A percentile compares a stretch with the other conserved stretches of the same genome.
phyloP scores from a whole-genome alignment of 2,113 vertebrate genomes.

The Alaudala cheleensis region DNA sequence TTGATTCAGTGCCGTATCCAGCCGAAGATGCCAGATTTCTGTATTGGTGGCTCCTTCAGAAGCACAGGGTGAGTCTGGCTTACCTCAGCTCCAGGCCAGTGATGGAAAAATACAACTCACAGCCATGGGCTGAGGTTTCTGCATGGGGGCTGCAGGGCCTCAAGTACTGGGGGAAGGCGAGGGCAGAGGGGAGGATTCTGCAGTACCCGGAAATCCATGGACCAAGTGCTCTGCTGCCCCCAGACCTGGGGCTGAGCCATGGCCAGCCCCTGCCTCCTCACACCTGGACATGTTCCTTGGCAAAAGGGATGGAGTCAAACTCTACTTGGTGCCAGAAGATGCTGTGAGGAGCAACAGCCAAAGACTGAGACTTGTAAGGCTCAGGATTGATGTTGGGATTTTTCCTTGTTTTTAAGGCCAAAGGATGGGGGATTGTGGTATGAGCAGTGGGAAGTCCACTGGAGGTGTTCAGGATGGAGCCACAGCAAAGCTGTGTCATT shows the following conservation, averaged over 20 bases:
- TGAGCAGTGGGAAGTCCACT: not conserved
- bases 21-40: not conserved
- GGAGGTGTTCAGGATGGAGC: not conserved
- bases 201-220: not conserved
- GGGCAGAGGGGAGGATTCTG: not conserved
- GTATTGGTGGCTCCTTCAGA: not conserved
- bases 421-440: not conserved
- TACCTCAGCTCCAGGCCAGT: not conserved
- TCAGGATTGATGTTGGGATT: not conserved
- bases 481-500: not conserved
- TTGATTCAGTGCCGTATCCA: rapidly evolving
- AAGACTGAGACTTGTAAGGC: not conserved
- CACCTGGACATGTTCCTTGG: not conserved
- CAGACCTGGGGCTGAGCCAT: no score
- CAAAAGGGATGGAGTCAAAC: not conserved
- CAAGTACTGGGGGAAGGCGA: no score
- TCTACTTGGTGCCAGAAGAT: not conserved
- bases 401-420: not conserved
- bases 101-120: not conserved
- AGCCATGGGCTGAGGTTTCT: not conserved
- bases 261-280: not conserved
- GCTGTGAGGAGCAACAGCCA: not conserved
- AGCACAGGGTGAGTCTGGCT: rapidly evolving
- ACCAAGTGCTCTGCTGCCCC: rapidly evolving
- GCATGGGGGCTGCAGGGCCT: not conserved